phyloP scores from a whole-genome alignment of 2,113 vertebrate genomes.

The Tiliqua scincoides region DNA sequence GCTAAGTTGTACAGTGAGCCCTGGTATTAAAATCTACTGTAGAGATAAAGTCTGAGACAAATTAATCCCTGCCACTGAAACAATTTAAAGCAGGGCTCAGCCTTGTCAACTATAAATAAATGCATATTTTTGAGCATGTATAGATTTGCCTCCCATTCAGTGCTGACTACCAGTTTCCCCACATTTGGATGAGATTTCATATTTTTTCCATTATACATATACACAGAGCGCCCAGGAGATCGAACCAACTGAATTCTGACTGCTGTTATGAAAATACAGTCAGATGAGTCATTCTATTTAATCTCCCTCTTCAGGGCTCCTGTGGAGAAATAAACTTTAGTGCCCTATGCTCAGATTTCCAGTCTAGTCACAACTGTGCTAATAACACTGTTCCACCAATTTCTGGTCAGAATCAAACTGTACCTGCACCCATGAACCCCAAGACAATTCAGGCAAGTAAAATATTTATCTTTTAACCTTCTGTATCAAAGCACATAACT shows the following conservation, averaged over 20 bases:
- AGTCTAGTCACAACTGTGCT: not conserved
- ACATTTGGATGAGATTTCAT: not conserved
- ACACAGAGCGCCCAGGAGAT: not conserved
- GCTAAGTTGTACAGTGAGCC: too few relatives aligned
- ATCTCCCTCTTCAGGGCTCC: not conserved
- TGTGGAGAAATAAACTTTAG: fast-evolving
- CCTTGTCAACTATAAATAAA: too few relatives aligned
- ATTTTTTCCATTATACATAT: not conserved
- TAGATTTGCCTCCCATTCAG: too few relatives aligned
- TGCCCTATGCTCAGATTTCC: fast-evolving
- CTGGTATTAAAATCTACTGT: too few relatives aligned
- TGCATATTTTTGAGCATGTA: too few relatives aligned
- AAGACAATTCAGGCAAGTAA: slow-evolving; percentile 10
- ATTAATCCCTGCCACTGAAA: too few relatives aligned
- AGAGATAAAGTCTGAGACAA: too few relatives aligned
- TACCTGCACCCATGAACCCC: not conserved
- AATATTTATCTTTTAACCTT: slow-evolving; percentile 44
- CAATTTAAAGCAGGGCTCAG: too few relatives aligned
- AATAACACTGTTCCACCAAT: not conserved
- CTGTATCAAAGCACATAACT: slow-evolving; percentile 17
- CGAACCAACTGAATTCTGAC: not conserved
- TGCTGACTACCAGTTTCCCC: too few relatives aligned
- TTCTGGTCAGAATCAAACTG: not conserved
- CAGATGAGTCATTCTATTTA: not conserved
- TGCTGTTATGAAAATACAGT: not conserved